A percentile compares a stretch with the other conserved stretches of the same genome.
These are phyloP conservation scores for Aleiodes sp. DNA, from an alignment of 1,140 invertebrate species.

Conservation along the genomic window DNA sequence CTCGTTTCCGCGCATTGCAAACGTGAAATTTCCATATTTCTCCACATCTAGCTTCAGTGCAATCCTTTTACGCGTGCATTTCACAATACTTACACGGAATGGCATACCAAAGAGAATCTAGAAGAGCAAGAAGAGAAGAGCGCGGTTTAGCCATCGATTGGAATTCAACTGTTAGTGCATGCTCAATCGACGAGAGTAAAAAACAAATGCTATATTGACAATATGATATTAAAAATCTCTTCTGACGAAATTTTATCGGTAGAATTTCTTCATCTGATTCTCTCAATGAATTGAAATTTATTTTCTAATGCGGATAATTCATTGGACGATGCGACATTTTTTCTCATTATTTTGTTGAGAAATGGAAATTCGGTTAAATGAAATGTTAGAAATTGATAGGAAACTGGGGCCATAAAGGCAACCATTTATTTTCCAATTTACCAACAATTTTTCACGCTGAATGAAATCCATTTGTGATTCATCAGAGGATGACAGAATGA, in stretches of 20 bases:
- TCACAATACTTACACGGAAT: not conserved
- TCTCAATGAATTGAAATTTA: too few relatives aligned
- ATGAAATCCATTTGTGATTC: not conserved
- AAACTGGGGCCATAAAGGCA: too few relatives aligned
- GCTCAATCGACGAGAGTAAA: not conserved
- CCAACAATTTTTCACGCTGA: slow-evolving; percentile 12
- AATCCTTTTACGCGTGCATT: slow-evolving; percentile 8
- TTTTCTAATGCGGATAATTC: too few relatives aligned
- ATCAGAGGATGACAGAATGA: not conserved
- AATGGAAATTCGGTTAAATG: too few relatives aligned
- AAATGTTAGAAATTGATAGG: too few relatives aligned
- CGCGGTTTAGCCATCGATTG: slow-evolving; percentile 4
- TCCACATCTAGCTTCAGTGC: not conserved
- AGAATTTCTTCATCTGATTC: too few relatives aligned
- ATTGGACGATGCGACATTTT: too few relatives aligned
- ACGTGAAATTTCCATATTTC: slow-evolving; percentile 12
- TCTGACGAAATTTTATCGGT: too few relatives aligned
- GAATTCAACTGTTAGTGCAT: not conserved
- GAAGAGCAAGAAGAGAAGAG: not conserved
- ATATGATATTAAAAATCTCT: not conserved
- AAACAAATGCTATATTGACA: not conserved
- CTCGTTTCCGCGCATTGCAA: not conserved
- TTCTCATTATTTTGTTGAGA: too few relatives aligned
- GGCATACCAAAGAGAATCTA: slow-evolving; percentile 4
- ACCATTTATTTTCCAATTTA: slow-evolving; percentile 12